A percentile compares a stretch with the other conserved stretches of the same genome.
phyloP scores from a whole-genome alignment of 2,888 invertebrate genomes.

The Erannis defoliaria region DNA sequence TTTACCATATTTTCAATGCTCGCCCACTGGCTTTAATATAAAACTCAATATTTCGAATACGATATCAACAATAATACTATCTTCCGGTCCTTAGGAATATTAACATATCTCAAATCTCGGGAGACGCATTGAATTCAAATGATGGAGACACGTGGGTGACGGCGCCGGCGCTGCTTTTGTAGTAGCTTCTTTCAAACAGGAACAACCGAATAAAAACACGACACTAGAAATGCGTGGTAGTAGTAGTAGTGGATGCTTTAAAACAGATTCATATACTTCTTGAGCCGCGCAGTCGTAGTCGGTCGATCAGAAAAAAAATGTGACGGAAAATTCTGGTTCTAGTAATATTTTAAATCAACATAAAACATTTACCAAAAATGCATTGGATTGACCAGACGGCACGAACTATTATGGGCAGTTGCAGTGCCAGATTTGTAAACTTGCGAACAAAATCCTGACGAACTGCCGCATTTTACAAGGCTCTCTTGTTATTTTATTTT shows the following conservation, averaged over 20 bases:
- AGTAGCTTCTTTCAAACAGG: slow-evolving; percentile 19
- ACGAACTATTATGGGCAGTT: no score
- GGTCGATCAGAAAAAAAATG: background rate
- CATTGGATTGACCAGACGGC: no score
- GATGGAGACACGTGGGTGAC: slow-evolving; percentile 66
- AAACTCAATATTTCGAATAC: slow-evolving; percentile 46
- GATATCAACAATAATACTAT: slow-evolving; percentile 55
- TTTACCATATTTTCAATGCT: background rate
- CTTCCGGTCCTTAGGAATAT: slow-evolving; percentile 61
- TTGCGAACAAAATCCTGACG: no score
- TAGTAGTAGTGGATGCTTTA: background rate
- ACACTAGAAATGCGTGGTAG: background rate
- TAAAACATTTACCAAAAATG: no score
- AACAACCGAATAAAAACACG: slow-evolving; percentile 1
- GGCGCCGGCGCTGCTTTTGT: slow-evolving; percentile 55
- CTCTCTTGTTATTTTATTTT: no score
- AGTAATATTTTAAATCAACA: no score
- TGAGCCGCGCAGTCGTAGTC: background rate
- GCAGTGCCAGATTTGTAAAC: no score
- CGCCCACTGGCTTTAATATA: slow-evolving; percentile 41
- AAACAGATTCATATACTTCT: background rate
- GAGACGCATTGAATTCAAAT: slow-evolving; percentile 77
- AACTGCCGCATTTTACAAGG: no score
- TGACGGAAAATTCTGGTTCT: no score
- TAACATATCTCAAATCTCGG: slow-evolving; percentile 62